A percentile compares a stretch with the other conserved stretches of the same genome.
Evolutionary conservation across 2,888 invertebrate genomes (phyloP).

Genomic region (Steinernema carpocapsae): DNA sequence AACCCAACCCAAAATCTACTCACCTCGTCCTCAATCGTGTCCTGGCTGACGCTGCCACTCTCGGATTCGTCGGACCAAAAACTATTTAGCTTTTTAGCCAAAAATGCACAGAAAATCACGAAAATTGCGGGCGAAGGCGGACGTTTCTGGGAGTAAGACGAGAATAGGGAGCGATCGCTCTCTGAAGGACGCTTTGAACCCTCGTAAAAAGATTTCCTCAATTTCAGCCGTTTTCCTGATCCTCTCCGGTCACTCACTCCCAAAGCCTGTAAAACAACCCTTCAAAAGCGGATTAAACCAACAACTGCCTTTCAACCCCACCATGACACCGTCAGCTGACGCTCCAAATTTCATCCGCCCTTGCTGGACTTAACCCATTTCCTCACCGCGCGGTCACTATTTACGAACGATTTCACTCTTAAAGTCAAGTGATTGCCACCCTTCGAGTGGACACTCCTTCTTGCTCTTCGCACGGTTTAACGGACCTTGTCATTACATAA

Average conservation of each 20-base stretch:
- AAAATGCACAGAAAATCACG: too few species aligned
- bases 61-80: slow-evolving; percentile 24
- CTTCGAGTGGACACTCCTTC: background rate
- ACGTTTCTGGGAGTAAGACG: too few species aligned
- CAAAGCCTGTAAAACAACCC: too few species aligned
- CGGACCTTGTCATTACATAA: slow-evolving; percentile 26
- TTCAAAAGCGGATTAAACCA: background rate
- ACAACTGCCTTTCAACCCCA: background rate
- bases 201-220: too few species aligned
- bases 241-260: too few species aligned
- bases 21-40: slow-evolving; percentile 26
- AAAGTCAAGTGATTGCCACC: background rate
- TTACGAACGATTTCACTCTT: slow-evolving; percentile 5
- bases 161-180: too few species aligned
- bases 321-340: slow-evolving; percentile 12
- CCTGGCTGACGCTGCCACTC: background rate
- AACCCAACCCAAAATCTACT: background rate
- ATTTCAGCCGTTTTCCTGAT: too few species aligned
- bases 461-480: background rate
- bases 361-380: slow-evolving; percentile 28
- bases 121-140: too few species aligned
- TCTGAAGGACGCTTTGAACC: too few species aligned
- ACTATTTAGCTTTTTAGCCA: too few species aligned
- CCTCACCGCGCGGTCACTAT: background rate
- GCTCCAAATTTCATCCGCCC: background rate